Evolutionary conservation across 2,113 vertebrate genomes (phyloP).

Genomic region (Forbesichthys papilliferus): DNA sequence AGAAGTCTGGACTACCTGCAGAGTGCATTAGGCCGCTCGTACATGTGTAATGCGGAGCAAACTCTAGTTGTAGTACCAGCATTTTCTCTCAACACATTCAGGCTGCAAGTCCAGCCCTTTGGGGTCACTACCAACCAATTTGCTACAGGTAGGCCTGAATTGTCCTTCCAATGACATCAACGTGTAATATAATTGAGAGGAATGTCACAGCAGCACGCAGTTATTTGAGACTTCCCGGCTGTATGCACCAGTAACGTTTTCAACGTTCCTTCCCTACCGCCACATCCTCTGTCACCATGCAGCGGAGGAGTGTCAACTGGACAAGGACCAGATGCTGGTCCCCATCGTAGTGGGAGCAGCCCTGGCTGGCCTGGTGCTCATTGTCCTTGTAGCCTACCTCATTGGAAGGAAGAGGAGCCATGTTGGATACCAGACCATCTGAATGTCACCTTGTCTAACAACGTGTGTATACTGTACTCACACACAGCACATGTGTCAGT

Average conservation of each 20-base stretch:
- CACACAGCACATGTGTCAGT: background rate
- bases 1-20: conserved; percentile 80
- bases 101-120: conserved; percentile 89
- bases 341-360: conserved; percentile 95
- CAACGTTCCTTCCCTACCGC: background rate
- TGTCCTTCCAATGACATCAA: background rate
- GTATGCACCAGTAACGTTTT: too few relatives aligned
- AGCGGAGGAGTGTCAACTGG: conserved; percentile 93
- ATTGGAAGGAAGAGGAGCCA: conserved; percentile 96
- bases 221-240: too few relatives aligned
- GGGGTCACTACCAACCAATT: conserved; percentile 82
- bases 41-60: conserved; percentile 86
- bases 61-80: conserved; percentile 68
- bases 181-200: too few relatives aligned
- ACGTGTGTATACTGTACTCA: background rate
- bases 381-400: conserved; percentile 94
- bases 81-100: conserved; percentile 84
- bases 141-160: conserved; percentile 80
- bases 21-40: conserved; percentile 86
- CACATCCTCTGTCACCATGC: background rate
- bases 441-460: conserved; percentile 47
- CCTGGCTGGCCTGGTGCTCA: conserved; percentile 92
- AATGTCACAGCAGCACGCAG: too few relatives aligned
- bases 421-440: conserved; percentile 98
- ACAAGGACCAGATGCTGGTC: conserved; percentile 93